Conservation (phyloP, 2,797 vertebrate genomes). For the Sebastes variabilis region DNA sequence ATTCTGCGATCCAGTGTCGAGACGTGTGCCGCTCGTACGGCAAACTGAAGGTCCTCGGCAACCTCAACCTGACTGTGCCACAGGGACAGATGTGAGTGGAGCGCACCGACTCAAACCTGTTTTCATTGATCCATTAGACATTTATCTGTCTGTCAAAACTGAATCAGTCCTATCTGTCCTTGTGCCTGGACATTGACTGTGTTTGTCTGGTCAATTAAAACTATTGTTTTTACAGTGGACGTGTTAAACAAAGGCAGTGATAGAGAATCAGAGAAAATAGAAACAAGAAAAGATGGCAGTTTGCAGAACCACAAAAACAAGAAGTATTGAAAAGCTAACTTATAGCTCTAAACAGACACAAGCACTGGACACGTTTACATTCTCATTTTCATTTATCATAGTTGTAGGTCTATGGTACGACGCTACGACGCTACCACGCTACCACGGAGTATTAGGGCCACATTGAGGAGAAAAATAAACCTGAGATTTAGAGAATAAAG, state of each 20-base stretch:
- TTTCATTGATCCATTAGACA: not conserved
- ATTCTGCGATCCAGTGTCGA: conserved; percentile 74
- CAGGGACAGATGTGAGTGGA: conserved; percentile 86
- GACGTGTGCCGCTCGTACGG: conserved; percentile 84
- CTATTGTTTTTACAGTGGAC: not conserved
- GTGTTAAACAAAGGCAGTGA: not conserved
- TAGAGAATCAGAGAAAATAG: not conserved
- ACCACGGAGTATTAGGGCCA: no score
- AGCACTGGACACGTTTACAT: no score
- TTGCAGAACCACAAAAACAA: not conserved
- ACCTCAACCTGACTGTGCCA: conserved; percentile 80
- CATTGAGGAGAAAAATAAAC: no score
- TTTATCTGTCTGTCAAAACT: not conserved
- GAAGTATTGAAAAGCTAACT: not conserved
- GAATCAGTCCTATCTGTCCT: not conserved
- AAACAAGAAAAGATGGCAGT: not conserved
- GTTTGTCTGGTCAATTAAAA: not conserved
- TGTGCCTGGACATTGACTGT: not conserved
- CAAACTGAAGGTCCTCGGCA: conserved; percentile 82
- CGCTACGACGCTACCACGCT: no score
- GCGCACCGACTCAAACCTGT: fast-evolving
- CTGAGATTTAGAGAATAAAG: no score
- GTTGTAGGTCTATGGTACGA: no score
- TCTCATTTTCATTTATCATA: no score
- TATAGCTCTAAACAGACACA: not conserved